phyloP scores from a whole-genome alignment of 2,888 invertebrate genomes.

The Tridacna crocea region DNA sequence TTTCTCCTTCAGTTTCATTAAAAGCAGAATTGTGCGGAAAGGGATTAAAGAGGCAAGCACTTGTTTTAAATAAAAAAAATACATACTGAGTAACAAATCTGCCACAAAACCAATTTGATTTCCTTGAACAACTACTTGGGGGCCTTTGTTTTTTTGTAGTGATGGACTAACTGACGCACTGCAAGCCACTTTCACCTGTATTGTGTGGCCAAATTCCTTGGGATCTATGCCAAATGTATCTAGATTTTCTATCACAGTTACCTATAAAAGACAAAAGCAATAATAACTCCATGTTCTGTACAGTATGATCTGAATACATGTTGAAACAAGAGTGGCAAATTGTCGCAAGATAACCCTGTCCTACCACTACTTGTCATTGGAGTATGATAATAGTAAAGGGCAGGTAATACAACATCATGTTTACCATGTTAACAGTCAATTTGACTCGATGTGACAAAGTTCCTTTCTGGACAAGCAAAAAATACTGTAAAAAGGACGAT shows the following conservation, averaged over 20 bases:
- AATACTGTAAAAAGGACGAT: too few relatives aligned
- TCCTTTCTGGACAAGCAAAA: too few relatives aligned
- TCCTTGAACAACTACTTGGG: conserved; percentile 94
- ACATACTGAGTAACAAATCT: conserved; percentile 86
- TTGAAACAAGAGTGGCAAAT: too few relatives aligned
- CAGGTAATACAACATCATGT: too few relatives aligned
- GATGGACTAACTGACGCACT: conserved; percentile 91
- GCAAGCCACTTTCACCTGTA: conserved; percentile 94
- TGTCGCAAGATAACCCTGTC: too few relatives aligned
- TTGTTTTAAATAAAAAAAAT: not conserved
- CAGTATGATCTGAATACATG: too few relatives aligned
- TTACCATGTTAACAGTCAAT: too few relatives aligned
- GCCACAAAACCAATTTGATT: conserved; percentile 90
- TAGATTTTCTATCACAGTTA: conserved; percentile 95
- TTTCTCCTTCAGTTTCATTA: not conserved
- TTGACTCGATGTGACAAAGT: too few relatives aligned
- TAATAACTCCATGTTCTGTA: not conserved
- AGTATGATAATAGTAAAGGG: too few relatives aligned
- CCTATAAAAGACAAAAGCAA: conserved; percentile 85
- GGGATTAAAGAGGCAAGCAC: too few relatives aligned
- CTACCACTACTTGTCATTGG: too few relatives aligned
- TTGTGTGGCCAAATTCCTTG: conserved; percentile 91
- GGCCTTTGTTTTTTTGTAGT: conserved; percentile 88
- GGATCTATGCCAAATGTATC: conserved; percentile 93
- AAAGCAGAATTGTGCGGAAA: not conserved